These are phyloP conservation scores for Tupaia tana DNA, from an alignment of 2,113 vertebrate genomes.

Conservation along the genomic window DNA sequence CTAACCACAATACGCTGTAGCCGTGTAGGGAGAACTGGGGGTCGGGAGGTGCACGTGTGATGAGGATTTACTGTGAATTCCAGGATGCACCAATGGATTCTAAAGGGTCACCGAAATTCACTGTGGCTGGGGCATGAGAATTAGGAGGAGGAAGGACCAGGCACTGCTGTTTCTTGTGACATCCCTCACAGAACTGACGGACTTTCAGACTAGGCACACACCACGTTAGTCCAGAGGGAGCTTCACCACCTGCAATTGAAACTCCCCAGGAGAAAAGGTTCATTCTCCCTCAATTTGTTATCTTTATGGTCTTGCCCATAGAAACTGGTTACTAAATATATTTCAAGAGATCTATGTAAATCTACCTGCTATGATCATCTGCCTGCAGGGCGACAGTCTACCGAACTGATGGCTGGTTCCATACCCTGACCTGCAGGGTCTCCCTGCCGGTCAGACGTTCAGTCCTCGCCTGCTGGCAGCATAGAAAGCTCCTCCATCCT, in stretches of 20 bases:
- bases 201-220: accelerated
- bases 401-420: not conserved
- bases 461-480: not conserved
- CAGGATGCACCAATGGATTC: not conserved
- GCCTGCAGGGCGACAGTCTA: not conserved
- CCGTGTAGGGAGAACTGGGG: not conserved
- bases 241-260: not conserved
- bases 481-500: not conserved
- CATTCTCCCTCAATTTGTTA: not conserved
- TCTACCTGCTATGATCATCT: not conserved
- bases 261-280: not conserved
- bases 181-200: not conserved
- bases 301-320: not conserved
- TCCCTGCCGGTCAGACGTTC: not conserved
- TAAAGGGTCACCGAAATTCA: not conserved
- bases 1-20: not conserved
- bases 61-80: not conserved
- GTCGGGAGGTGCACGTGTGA: not conserved
- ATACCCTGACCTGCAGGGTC: not conserved
- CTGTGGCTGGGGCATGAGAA: not conserved
- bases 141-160: not conserved
- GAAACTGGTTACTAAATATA: not conserved
- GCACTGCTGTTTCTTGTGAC: not conserved
- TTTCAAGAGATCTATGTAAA: not conserved
- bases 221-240: not conserved